Evolutionary conservation across 2,888 invertebrate species (phyloP).

Genomic region (Merodon equestris): DNA sequence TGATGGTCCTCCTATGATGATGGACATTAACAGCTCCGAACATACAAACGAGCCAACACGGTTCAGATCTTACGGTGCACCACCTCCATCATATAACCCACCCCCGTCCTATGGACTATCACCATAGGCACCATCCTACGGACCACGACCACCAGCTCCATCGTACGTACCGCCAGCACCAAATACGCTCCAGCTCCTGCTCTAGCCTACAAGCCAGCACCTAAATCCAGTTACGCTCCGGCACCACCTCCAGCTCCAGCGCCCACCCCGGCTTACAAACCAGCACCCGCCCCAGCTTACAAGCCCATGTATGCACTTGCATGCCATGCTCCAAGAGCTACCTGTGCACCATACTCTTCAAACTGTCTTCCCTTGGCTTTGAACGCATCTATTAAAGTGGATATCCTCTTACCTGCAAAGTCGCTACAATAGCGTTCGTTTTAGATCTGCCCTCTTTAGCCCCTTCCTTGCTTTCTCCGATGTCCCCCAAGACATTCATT

Average conservation of each 20-base stretch:
- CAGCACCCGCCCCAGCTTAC: slow-evolving; percentile 51
- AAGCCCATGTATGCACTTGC: slow-evolving; percentile 44
- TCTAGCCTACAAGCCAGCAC: slow-evolving; percentile 37
- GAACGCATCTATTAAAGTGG: too few species aligned
- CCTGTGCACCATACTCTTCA: too few species aligned
- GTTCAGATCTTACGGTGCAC: slow-evolving; percentile 49
- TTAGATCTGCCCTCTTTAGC: too few species aligned
- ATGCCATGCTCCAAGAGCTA: slow-evolving; percentile 72
- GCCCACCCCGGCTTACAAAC: slow-evolving; percentile 25
- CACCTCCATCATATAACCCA: slow-evolving; percentile 29
- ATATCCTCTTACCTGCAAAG: too few species aligned
- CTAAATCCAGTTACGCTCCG: slow-evolving; percentile 27
- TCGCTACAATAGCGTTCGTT: too few species aligned
- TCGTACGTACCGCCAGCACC: slow-evolving; percentile 27
- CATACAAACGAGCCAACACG: slow-evolving; percentile 24
- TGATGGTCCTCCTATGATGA: slow-evolving; percentile 28
- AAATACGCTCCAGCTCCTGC: slow-evolving; percentile 45
- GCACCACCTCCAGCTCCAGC: slow-evolving; percentile 45
- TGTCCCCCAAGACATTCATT: too few species aligned
- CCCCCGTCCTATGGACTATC: slow-evolving; percentile 46
- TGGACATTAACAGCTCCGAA: slow-evolving; percentile 8
- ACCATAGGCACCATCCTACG: slow-evolving; percentile 46
- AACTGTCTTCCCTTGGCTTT: too few species aligned
- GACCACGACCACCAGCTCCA: slow-evolving; percentile 32
- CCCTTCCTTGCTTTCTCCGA: too few species aligned